Base-by-base conservation (phyloP, 2,888 invertebrate genomes). In the Melanargia galathea region DNA sequence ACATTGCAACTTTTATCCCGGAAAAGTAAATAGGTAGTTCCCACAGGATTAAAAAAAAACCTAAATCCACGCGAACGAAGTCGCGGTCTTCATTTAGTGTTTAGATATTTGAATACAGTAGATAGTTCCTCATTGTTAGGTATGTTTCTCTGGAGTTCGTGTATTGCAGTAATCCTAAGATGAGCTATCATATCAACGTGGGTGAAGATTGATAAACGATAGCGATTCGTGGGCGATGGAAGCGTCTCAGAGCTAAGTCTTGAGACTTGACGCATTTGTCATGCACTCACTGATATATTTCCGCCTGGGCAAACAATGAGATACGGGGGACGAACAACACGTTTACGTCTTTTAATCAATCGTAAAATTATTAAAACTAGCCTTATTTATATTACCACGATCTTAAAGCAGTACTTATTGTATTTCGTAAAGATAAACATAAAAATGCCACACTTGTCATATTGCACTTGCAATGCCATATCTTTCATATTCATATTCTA, bases 141-240 rank as follows among this genome's bases (percentile, higher is more conserved):
- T 24, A 16, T 43, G 43, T 18, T 43, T 18, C 43, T 43, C 18
- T 43, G n/a, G n/a, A n/a, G n/a, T n/a, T 30, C 30, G 43, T 16
- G 16, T 16, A 38, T 46, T 57, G 33, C 58, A 55, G 48, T 58
- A 33, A 58, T 35, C 16, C 64, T 66, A 45, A 62, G 61, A 64
- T 70, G 68, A 69, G 65, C 56, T 67, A 67, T 71, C 65, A 72
- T 30, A 30, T 66, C 59, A n/a, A 63, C 65, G 78, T 79, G 75
- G 78, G 80, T 73, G 73, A 72, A 79, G 79, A 80, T 81, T 83
- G 80, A 83, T 81, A 76, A 78, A 77, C 75, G 78, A 83, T 78
- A 78, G 73, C 67, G 65, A 61, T 62, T 68, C 72, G 82, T 82
- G 73, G 84, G 82, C 76, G 77, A 71, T 64, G 68, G 73, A 76